Evolutionary conservation across 2,113 vertebrate genomes (phyloP).

Genomic region (Syngnathus typhle): DNA sequence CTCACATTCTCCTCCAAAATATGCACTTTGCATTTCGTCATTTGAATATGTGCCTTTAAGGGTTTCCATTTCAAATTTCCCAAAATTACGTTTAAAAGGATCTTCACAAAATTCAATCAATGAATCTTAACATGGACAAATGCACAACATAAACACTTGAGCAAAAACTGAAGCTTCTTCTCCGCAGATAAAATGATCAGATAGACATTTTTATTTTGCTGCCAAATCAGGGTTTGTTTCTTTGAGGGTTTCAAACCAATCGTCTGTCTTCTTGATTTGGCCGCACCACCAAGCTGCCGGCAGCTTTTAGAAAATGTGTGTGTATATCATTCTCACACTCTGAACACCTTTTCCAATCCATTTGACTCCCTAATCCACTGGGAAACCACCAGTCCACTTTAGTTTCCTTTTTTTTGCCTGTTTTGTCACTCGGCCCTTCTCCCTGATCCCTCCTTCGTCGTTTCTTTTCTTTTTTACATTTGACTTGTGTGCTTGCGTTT

Average conservation of each 20-base stretch:
- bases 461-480: slow-evolving; percentile 9
- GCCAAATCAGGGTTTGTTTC: slow-evolving; percentile 33
- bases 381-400: slow-evolving; percentile 40
- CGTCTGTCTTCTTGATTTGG: slow-evolving; percentile 55
- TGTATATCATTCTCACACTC: slow-evolving; percentile 53
- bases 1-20: slow-evolving; percentile 12
- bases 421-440: slow-evolving; percentile 4
- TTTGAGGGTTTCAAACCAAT: slow-evolving; percentile 37
- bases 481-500: slow-evolving; percentile 34
- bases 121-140: background rate
- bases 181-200: background rate
- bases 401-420: slow-evolving; percentile 12
- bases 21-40: slow-evolving; percentile 7
- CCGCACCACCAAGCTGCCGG: slow-evolving; percentile 44
- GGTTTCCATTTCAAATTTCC: background rate
- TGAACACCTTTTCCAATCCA: slow-evolving; percentile 50
- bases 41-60: slow-evolving; percentile 7
- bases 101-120: too few species aligned
- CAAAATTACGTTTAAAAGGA: background rate
- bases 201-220: background rate
- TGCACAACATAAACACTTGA: background rate
- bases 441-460: background rate
- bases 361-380: slow-evolving; percentile 68
- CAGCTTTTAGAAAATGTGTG: slow-evolving; percentile 50
- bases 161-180: background rate